Conservation (phyloP, 2,797 vertebrate genomes). For the Peromyscus melanophrys region DNA sequence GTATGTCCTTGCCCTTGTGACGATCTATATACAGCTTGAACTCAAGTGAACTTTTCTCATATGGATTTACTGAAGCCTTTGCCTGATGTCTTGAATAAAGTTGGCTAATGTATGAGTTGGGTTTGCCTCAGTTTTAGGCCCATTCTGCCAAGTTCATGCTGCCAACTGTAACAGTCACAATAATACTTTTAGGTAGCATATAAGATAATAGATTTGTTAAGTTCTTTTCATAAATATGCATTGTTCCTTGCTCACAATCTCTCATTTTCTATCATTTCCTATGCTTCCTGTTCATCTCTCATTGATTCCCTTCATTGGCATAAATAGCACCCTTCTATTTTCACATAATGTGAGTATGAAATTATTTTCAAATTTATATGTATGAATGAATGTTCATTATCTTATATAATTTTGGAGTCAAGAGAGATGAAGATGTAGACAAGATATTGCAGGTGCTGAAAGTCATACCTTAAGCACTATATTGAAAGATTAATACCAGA, state of each 20-base stretch:
- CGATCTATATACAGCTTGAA: neutral
- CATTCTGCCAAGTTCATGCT: neutral
- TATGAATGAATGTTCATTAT: constrained; percentile 28
- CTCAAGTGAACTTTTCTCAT: neutral
- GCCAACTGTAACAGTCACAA: too few species aligned
- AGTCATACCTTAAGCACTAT: neutral
- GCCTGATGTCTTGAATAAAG: neutral
- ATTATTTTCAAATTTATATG: neutral
- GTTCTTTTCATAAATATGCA: neutral
- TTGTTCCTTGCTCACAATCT: neutral
- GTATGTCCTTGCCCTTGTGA: neutral
- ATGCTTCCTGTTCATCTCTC: neutral
- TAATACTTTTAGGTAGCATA: neutral
- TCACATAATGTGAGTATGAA: neutral
- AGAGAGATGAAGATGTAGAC: neutral
- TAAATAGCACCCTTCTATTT: neutral
- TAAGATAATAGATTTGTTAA: neutral
- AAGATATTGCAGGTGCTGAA: neutral
- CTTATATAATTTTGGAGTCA: constrained; percentile 41
- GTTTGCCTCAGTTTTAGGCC: neutral
- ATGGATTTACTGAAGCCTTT: neutral
- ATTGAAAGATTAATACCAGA: constrained; percentile 14
- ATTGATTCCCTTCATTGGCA: neutral
- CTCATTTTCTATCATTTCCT: accelerated
- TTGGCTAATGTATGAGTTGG: neutral